These are phyloP conservation scores for Stenodema calcarata DNA, from an alignment of 2,888 invertebrate genomes.

Conservation along the genomic window DNA sequence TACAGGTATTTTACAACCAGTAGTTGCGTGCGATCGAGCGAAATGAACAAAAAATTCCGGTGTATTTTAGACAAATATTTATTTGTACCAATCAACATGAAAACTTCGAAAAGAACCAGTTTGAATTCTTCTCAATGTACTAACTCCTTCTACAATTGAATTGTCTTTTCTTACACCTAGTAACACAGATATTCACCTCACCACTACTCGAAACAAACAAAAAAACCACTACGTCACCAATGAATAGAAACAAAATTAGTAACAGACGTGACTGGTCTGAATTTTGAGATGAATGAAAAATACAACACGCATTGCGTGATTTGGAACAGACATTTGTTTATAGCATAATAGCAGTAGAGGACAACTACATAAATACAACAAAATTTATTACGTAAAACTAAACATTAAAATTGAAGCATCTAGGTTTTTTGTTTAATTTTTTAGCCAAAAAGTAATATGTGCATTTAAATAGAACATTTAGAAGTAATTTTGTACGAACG, in stretches of 20 bases:
- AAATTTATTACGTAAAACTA: too few relatives aligned
- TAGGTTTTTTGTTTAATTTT: too few relatives aligned
- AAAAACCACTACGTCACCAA: not conserved
- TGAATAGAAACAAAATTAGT: not conserved
- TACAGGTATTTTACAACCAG: not conserved
- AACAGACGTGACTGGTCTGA: too few relatives aligned
- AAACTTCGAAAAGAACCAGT: not conserved
- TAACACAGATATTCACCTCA: slow-evolving; percentile 33
- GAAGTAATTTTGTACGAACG: too few relatives aligned
- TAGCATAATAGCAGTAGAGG: too few relatives aligned
- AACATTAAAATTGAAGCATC: too few relatives aligned
- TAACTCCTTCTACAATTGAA: not conserved
- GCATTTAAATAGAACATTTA: too few relatives aligned
- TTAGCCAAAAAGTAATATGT: too few relatives aligned
- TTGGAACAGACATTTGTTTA: too few relatives aligned
- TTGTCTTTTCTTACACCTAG: slow-evolving; percentile 1
- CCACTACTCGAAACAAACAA: not conserved
- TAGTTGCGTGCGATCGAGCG: not conserved
- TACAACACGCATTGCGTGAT: too few relatives aligned
- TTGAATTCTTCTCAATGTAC: not conserved
- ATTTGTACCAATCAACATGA: slow-evolving; percentile 12
- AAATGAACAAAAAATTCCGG: not conserved
- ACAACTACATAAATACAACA: too few relatives aligned
- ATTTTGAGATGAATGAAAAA: too few relatives aligned
- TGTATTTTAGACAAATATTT: slow-evolving; percentile 22